A percentile compares a stretch with the other conserved stretches of the same genome.
Evolutionary conservation across 2,113 vertebrate genomes (phyloP).

Genomic region (Oryzias curvinotus): DNA sequence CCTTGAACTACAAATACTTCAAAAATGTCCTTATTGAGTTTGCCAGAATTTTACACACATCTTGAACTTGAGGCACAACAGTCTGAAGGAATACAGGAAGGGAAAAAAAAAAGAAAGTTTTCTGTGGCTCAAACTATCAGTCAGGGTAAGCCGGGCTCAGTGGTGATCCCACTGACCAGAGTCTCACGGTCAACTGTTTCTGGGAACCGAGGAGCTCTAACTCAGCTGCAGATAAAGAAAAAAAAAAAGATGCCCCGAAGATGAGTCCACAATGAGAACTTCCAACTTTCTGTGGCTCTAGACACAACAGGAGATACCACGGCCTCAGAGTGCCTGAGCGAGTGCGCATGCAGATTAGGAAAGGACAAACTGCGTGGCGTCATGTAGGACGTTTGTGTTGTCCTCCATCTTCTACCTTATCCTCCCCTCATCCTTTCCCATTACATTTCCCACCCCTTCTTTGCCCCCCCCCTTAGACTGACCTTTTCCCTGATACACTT

Average conservation of each 20-base stretch:
- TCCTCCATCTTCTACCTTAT: conserved; percentile 30
- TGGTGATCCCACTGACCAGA: background rate
- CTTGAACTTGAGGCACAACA: no score
- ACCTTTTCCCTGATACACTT: no score
- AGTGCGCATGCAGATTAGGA: no score
- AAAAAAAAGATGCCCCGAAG: conserved; percentile 13
- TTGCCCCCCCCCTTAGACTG: background rate
- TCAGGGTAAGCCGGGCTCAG: conserved; percentile 19
- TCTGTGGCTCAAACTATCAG: no score
- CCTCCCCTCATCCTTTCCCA: conserved; percentile 16
- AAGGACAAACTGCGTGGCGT: no score
- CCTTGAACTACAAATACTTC: no score
- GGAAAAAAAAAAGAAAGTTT: no score
- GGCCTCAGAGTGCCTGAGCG: no score
- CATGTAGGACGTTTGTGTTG: background rate
- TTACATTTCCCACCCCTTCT: background rate
- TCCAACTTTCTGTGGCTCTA: background rate
- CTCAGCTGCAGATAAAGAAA: background rate
- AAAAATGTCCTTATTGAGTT: no score
- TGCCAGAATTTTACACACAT: no score
- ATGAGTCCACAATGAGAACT: background rate
- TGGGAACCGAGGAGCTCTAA: conserved; percentile 23
- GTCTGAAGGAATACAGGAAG: no score
- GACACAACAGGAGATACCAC: conserved; percentile 44
- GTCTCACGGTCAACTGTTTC: conserved; percentile 34